Evolutionary conservation across 2,113 vertebrate genomes (phyloP), one percentile per base, ranked within the genome.

Genomic region (Climacteris rufus): DNA sequence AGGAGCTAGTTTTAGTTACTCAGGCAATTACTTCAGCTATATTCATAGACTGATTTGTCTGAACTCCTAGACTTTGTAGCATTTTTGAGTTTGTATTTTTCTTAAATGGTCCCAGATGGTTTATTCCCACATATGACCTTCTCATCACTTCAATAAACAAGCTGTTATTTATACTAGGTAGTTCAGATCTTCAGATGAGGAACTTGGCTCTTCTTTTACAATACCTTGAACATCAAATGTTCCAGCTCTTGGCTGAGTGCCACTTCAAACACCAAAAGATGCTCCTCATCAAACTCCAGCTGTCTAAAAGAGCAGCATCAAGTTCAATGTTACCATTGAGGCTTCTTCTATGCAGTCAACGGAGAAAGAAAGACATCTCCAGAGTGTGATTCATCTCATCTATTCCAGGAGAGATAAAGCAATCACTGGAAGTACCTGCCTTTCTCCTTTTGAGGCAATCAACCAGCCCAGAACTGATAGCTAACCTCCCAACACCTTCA

Each of bases 251-350:
- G 9, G 35, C 40, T 72, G 77, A 79, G 56, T 30, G 40, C 37
- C 23, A 11, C 40, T 82, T 75, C 70, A 92, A 57, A 49, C 23
- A 53, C 6, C 33, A 39, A 23, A 69, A 84, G 13, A 78, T 11
- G 22, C 31, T 74, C 23, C 11, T 81, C n/a, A 39, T 42, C 0
- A 0, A 81, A 56, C 27, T 52, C 47, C 28, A 86, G 31, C 33
- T 75, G 31, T 68, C 11, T 4, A 33, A 33, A 71, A 69, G 49
- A 80, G 45, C 4, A 4, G 33, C 39, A 75, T 49, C 47, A 35
- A 86, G 57, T 25, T 80, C 76, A 86, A 2, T 4, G 2, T 52
- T 75, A 57, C 25, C 52, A 85, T 7, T 7, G 4, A 68, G 17
- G 20, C 15, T 89, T 40, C 68, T 39, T 47, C 60, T 74, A 12